A percentile compares a stretch with the other conserved stretches of the same genome.
phyloP scores from a whole-genome alignment of 1,140 invertebrate species.

The Proctacanthus coquilletti region DNA sequence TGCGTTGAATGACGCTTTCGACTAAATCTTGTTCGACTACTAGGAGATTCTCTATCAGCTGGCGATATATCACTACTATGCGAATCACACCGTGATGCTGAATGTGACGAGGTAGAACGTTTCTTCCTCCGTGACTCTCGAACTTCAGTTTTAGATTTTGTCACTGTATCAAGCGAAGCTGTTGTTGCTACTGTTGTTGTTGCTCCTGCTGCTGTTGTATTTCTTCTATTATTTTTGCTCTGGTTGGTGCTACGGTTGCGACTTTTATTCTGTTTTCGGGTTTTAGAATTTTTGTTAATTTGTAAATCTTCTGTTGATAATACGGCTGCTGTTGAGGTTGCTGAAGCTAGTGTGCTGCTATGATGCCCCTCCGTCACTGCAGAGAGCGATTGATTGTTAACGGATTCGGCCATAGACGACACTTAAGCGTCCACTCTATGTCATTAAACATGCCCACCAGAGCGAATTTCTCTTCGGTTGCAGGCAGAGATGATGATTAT shows the following conservation, averaged over 20 bases:
- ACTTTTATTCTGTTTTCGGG: conserved; percentile 8
- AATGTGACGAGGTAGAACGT: not conserved
- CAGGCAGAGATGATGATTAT: too few relatives aligned
- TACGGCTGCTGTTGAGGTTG: not conserved
- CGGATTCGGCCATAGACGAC: conserved; percentile 33
- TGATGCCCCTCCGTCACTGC: conserved; percentile 32
- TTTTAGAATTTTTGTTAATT: conserved; percentile 5
- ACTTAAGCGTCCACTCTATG: conserved; percentile 24
- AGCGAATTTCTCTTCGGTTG: too few relatives aligned
- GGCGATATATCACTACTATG: too few relatives aligned
- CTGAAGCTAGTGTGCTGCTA: conserved; percentile 15
- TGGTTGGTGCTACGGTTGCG: conserved; percentile 11
- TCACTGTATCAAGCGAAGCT: not conserved
- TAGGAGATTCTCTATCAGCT: too few relatives aligned
- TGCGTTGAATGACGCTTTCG: too few relatives aligned
- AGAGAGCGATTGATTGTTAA: conserved; percentile 32
- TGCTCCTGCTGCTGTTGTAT: conserved; percentile 8
- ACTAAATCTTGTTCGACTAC: too few relatives aligned
- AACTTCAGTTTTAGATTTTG: not conserved
- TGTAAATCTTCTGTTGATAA: conserved; percentile 10
- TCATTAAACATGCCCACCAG: conserved; percentile 19
- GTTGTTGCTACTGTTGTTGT: conserved; percentile 6
- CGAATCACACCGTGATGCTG: not conserved
- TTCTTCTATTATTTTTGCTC: conserved; percentile 8
- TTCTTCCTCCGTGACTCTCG: not conserved